These are phyloP conservation scores for Hydrozoanthus tunicans DNA, from an alignment of 64 coral and sea anemone genomes.

Conservation along the genomic window DNA sequence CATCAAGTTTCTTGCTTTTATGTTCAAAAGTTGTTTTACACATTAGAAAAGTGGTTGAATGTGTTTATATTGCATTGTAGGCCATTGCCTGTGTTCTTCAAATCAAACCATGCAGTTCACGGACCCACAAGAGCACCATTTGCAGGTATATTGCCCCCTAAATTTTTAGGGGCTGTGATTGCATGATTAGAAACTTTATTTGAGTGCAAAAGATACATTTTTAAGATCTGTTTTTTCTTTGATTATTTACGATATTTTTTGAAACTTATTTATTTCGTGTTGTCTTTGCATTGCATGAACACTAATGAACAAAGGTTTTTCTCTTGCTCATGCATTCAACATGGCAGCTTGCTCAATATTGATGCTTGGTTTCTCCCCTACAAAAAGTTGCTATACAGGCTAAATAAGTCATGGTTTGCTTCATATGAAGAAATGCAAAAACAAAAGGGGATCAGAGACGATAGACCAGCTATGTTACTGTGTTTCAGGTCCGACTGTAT, in stretches of 20 bases:
- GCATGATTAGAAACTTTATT: too few relatives aligned
- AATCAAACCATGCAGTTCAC: constrained; percentile 87
- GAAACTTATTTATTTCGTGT: not conserved
- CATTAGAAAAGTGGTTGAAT: not conserved
- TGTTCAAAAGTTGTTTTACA: not conserved
- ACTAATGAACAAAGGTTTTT: too few relatives aligned
- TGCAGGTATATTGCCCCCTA: constrained; percentile 61
- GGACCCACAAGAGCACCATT: constrained; percentile 85
- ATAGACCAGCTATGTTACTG: not conserved
- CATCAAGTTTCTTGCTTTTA: too few relatives aligned
- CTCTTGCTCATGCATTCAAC: too few relatives aligned
- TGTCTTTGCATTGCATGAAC: too few relatives aligned
- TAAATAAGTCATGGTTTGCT: not conserved
- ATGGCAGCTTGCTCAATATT: too few relatives aligned
- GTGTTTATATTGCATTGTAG: constrained; percentile 29
- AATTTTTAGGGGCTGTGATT: not conserved
- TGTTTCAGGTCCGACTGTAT: constrained; percentile 82
- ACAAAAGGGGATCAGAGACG: not conserved
- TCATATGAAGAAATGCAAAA: not conserved
- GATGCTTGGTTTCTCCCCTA: too few relatives aligned
- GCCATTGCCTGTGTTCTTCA: constrained; percentile 91
- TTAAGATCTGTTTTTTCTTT: not conserved
- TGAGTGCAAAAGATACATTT: too few relatives aligned
- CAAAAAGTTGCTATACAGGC: too few relatives aligned
- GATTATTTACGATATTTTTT: not conserved